Percentiles rank a stretch among this genome's conserved stretches.
These are phyloP conservation scores for Pseudorectes ferrugineus DNA, from an alignment of 2,113 vertebrate genomes.

Conservation along the genomic window DNA sequence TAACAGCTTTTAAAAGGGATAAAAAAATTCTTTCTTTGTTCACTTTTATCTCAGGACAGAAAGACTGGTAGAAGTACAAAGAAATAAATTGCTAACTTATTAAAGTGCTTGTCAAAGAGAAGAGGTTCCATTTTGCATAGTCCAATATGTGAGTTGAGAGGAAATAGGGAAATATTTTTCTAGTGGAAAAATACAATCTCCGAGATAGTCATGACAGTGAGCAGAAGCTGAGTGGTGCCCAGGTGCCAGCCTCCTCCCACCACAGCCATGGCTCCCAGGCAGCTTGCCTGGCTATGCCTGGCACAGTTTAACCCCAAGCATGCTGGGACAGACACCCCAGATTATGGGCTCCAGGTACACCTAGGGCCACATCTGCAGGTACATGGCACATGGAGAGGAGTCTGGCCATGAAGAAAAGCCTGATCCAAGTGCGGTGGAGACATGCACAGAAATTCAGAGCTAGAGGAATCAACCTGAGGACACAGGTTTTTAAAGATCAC, in stretches of 20 bases:
- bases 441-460: not conserved
- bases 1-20: not conserved
- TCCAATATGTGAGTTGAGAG: not conserved
- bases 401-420: not conserved
- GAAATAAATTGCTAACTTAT: not conserved
- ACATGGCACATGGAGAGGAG: not conserved
- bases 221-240: not conserved
- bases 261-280: fast-evolving
- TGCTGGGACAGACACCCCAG: fast-evolving
- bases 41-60: not conserved
- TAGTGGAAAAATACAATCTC: not conserved
- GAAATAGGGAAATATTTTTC: not conserved
- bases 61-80: not conserved
- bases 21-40: not conserved
- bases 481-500: not conserved
- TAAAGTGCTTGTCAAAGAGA: not conserved
- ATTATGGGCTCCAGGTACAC: not conserved
- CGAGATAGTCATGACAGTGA: not conserved
- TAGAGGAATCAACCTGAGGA: not conserved
- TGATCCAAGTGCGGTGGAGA: not conserved
- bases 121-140: not conserved
- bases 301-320: not conserved
- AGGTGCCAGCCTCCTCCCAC: not conserved
- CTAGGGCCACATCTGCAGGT: not conserved
- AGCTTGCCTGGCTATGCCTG: not conserved